Conservation (phyloP, 2,113 vertebrate species). For the Psammodynastes pulverulentus region DNA sequence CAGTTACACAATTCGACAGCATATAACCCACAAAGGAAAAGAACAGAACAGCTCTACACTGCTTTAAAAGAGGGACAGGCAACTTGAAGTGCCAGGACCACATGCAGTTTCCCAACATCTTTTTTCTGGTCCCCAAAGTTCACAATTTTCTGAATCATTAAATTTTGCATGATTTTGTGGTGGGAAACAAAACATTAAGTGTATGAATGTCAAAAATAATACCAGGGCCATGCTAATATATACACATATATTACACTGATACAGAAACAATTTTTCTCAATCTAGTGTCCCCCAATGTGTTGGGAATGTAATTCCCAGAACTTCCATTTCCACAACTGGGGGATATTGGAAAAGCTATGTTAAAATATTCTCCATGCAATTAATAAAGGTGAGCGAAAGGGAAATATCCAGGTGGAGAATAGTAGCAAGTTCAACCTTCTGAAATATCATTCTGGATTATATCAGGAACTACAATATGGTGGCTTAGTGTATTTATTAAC, state of each 20-base stretch:
- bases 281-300: neutral
- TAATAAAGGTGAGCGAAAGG: neutral
- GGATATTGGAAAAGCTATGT: neutral
- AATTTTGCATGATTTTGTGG: neutral
- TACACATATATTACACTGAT: too few relatives aligned
- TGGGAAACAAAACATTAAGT: neutral
- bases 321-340: neutral
- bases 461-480: neutral
- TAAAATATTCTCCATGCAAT: neutral
- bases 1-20: neutral
- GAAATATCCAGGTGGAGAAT: neutral
- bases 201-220: neutral
- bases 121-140: neutral
- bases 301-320: neutral
- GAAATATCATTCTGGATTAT: neutral
- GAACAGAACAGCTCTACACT: neutral
- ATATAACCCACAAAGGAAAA: neutral
- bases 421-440: neutral
- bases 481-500: neutral
- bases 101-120: neutral
- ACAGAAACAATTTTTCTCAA: too few relatives aligned
- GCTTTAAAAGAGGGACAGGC: neutral
- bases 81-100: neutral
- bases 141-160: neutral
- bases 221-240: too few relatives aligned